Base-by-base conservation (phyloP, 2,113 vertebrate genomes). In the Bubo bubo region DNA sequence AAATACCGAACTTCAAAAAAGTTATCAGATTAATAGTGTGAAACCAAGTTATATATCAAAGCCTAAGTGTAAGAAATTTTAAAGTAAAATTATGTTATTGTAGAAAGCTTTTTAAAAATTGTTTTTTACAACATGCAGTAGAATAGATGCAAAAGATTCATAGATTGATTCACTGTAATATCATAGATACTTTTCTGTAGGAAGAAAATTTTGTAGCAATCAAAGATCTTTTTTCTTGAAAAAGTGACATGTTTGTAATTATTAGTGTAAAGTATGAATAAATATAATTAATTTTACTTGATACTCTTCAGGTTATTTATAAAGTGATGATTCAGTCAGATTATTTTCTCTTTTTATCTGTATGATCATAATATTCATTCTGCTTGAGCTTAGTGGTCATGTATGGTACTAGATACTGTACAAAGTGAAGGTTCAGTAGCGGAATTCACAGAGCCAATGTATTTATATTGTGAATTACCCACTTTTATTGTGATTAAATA, bases 111-210 rank as follows among this genome's bases (percentile, higher is more conserved):
- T 92, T 56, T 12, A 32, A 55, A 53, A 52, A 9, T 2, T 8
- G 8, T 47, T 49, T 76, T 88, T 63, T n/a, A 27, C 8, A 74
- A 71, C 74, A 70, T 53, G 6, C 1, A 27, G 2, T 45, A 34
- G 20, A 62, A 9, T 35, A 68, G 18, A 27, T 60, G 12, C 1
- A 5, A 10, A 71, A 58, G 6, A 68, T 17, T 17, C 14, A 52
- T 6, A 24, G 10, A 30, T 15, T 47, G 15, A 30, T 63, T 56
- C 20, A 91, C 5, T 19, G 8, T 19, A 49, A 24, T 19, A n/a
- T 14, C 1, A 26, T 11, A 2, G 7, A 53, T 28, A n/a, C 3
- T 1, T 17, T 77, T 56, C 20, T 52, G 5, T 24, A 35, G 18
- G 19, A 76, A 72, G 18, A 64, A 93, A 75, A 50, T 17, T 23